Evolutionary conservation across 2,113 vertebrate species (phyloP), one percentile per base, ranked within the genome.

Genomic region (Anoplopoma fimbria): DNA sequence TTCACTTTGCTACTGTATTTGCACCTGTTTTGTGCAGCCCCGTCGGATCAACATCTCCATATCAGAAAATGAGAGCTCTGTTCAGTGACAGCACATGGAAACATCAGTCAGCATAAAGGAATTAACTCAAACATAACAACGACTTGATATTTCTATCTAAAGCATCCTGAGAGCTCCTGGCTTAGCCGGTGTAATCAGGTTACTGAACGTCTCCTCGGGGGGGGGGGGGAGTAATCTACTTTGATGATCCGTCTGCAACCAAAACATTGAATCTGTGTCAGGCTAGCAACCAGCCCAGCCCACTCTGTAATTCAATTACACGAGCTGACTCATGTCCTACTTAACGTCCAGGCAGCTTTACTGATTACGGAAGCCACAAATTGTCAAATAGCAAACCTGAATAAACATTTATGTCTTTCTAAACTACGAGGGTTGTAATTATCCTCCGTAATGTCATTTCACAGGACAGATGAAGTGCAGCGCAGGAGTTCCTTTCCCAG

Each of bases 311-410:
- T 89, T 91, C 69, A 77, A 82, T 90, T 84, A 88, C 82, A 73
- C 12, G 2, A 60, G 70, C 86, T 75, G 77, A 90, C 83, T 89
- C 80, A 73, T 75, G 88, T 91, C 87, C 84, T 79, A 77, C 81
- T 88, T 79, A 60, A 70, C 57, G 9, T 83, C 87, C 77, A 83
- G 69, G 73, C 83, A 61, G 81, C 80, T 64, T 62, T 51, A 63
- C 80, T 89, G 85, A 91, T 91, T 88, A 87, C 63, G 34, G 83
- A 86, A 88, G 79, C 83, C 83, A 77, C 88, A 90, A 88, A 89
- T 81, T 85, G 92, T 88, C 86, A 89, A 88, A 88, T 87, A 86
- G 33, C 9, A 79, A 83, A 87, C 69, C 60, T 75, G 77, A 79
- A 79, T 88, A 84, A 89, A 90, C 82, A 87, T 83, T 79, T 75